These are phyloP conservation scores for Agrotis segetum DNA, from an alignment of 2,888 invertebrate genomes.

Conservation along the genomic window DNA sequence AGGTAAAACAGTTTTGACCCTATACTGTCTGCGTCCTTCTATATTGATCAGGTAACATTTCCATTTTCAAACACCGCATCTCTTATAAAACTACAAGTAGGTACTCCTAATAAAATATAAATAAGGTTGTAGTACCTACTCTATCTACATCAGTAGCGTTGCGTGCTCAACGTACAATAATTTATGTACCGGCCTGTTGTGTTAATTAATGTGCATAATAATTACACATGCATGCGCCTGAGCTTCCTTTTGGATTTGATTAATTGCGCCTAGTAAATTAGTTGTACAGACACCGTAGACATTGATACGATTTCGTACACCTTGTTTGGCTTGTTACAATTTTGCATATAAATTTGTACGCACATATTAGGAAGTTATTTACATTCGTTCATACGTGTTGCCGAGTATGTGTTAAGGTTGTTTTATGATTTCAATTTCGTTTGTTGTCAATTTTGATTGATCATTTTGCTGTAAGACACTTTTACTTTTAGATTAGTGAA, in stretches of 20 bases:
- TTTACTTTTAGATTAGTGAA: slow-evolving; percentile 48
- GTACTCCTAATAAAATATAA: slow-evolving; percentile 38
- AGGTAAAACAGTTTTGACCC: no score
- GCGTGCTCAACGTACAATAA: slow-evolving; percentile 84
- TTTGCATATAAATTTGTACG: slow-evolving; percentile 43
- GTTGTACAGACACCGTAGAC: slow-evolving; percentile 75
- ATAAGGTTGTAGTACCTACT: slow-evolving; percentile 57
- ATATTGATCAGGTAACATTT: slow-evolving; percentile 3
- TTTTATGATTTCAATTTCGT: slow-evolving; percentile 53
- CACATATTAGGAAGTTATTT: slow-evolving; percentile 45
- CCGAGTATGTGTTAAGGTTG: slow-evolving; percentile 28
- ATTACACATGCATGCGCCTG: slow-evolving; percentile 87
- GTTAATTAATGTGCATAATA: slow-evolving; percentile 91
- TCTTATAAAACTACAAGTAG: slow-evolving; percentile 30
- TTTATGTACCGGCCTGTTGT: slow-evolving; percentile 79
- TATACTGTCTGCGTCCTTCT: background rate
- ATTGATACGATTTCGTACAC: slow-evolving; percentile 58
- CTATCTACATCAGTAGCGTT: slow-evolving; percentile 66
- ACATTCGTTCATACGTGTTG: slow-evolving; percentile 7
- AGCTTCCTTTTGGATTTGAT: slow-evolving; percentile 90
- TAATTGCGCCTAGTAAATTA: slow-evolving; percentile 87
- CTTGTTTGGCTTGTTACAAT: slow-evolving; percentile 48
- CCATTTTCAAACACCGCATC: slow-evolving; percentile 2
- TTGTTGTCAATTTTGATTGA: slow-evolving; percentile 54
- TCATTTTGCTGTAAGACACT: slow-evolving; percentile 39